Conservation (phyloP, 2,797 vertebrate species). For the Capromys pilorides region DNA sequence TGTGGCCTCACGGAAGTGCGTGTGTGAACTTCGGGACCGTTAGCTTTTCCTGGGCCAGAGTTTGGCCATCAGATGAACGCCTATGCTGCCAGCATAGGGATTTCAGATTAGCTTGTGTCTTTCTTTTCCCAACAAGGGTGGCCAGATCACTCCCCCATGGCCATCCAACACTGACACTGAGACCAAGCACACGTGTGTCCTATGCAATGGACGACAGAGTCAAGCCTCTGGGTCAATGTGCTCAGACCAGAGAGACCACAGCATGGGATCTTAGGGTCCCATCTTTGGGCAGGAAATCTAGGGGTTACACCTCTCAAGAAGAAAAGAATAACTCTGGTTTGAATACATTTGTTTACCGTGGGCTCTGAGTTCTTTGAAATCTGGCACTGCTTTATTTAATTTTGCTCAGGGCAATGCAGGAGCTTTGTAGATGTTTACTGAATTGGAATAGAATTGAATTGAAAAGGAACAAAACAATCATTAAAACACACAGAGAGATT, state of each 20-base stretch:
- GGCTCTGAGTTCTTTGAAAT: not conserved
- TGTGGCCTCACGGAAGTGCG: fast-evolving
- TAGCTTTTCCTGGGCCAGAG: not conserved
- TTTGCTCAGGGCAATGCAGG: not conserved
- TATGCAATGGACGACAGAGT: not conserved
- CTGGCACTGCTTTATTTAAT: not conserved
- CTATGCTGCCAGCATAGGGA: not conserved
- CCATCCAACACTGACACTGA: not conserved
- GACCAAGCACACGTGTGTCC: not conserved
- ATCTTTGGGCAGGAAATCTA: not conserved
- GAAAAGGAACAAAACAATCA: slow-evolving; percentile 34
- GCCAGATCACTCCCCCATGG: not conserved
- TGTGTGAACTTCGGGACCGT: not conserved
- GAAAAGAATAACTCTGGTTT: not conserved
- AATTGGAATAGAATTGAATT: slow-evolving; percentile 34
- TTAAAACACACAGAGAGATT: not conserved
- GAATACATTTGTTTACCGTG: not conserved
- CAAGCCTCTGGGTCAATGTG: not conserved
- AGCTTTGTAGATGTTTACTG: not conserved
- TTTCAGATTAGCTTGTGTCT: slow-evolving; percentile 9
- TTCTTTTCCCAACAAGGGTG: not conserved
- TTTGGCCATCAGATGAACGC: not conserved
- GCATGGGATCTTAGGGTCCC: not conserved
- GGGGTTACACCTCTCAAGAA: not conserved
- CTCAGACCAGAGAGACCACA: fast-evolving